phyloP scores from a whole-genome alignment of 2,888 invertebrate genomes.

The Papilio protenor region DNA sequence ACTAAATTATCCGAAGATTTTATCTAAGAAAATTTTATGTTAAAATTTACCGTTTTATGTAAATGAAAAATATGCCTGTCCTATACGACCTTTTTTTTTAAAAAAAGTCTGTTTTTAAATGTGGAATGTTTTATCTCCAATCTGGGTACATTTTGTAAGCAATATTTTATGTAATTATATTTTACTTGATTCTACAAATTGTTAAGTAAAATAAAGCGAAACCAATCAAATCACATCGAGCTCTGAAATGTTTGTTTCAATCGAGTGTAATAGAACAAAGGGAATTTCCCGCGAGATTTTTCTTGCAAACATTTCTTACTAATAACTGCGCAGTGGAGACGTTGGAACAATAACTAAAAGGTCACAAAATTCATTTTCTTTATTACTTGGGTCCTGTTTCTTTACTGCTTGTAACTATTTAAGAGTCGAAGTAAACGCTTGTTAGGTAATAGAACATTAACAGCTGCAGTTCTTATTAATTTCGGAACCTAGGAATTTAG shows the following conservation, averaged over 20 bases:
- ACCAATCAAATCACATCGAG: slow-evolving; percentile 17
- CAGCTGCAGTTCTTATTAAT: too few species aligned
- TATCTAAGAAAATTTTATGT: background rate
- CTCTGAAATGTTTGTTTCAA: slow-evolving; percentile 20
- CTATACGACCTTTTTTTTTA: background rate
- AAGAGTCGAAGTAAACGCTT: too few species aligned
- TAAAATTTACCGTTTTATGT: background rate
- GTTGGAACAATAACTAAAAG: slow-evolving; percentile 10
- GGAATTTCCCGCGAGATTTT: slow-evolving; percentile 20
- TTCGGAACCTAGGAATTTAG: too few species aligned
- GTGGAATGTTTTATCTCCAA: background rate
- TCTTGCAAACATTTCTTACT: background rate
- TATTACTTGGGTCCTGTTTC: background rate
- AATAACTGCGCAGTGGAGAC: background rate
- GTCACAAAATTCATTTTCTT: background rate
- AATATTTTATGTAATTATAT: background rate
- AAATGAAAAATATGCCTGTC: background rate
- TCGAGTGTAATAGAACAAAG: slow-evolving; percentile 10
- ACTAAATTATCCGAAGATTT: background rate
- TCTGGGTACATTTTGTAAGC: background rate
- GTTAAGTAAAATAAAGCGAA: background rate
- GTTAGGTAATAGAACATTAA: too few species aligned
- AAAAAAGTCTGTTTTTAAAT: background rate
- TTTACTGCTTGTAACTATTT: too few species aligned
- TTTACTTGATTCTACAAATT: background rate